Conservation (phyloP, 2,797 vertebrate species). For the Microctenopoma stevenorrisi region DNA sequence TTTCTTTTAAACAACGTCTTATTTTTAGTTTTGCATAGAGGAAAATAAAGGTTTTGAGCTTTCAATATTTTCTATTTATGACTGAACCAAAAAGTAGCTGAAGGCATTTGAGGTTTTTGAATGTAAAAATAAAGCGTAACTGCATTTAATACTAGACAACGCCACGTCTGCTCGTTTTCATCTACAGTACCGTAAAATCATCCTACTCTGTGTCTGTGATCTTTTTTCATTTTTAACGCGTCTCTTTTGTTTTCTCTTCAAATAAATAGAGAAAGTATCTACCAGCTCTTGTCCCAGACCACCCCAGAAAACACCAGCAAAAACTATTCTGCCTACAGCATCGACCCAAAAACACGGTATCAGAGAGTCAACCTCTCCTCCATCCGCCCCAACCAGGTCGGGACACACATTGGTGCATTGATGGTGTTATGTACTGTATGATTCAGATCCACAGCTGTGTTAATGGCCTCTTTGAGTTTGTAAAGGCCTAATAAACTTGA, state of each 20-base stretch:
- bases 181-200: background rate
- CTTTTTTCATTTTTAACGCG: background rate
- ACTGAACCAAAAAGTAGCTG: no score
- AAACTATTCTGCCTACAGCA: conserved; percentile 87
- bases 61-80: no score
- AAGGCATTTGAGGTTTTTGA: no score
- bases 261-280: conserved; percentile 89
- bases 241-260: conserved; percentile 1
- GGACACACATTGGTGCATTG: conserved; percentile 24
- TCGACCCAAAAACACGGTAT: conserved; percentile 91
- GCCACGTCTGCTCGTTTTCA: background rate
- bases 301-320: conserved; percentile 94
- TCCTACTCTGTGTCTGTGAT: background rate
- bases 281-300: conserved; percentile 93
- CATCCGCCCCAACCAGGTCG: conserved; percentile 89
- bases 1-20: background rate
- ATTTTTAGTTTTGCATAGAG: background rate
- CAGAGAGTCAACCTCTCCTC: conserved; percentile 87
- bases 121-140: no score
- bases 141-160: no score
- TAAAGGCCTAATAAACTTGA: no score
- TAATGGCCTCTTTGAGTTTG: background rate
- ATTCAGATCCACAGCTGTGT: background rate
- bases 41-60: no score
- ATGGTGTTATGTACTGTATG: background rate